phyloP scores from a whole-genome alignment of 2,113 vertebrate genomes.

The Phycodurus eques region DNA sequence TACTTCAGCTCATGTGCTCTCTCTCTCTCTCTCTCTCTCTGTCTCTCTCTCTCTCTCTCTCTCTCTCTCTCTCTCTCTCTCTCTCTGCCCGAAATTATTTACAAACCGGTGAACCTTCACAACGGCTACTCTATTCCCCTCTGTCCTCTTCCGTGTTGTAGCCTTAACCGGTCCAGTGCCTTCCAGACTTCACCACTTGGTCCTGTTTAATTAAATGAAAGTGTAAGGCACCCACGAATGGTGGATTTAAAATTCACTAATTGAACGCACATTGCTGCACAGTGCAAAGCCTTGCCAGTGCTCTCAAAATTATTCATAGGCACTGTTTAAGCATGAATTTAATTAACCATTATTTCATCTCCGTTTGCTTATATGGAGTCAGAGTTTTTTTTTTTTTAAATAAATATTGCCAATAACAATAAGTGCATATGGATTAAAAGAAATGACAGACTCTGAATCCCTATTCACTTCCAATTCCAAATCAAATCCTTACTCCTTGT shows the following conservation, averaged over 20 bases:
- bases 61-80: slow-evolving; percentile 39
- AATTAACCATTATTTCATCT: neutral
- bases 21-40: slow-evolving; percentile 35
- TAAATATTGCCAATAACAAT: too few relatives aligned
- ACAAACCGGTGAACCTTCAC: slow-evolving; percentile 30
- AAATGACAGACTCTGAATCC: too few relatives aligned
- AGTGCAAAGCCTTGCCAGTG: neutral
- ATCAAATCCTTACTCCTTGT: too few relatives aligned
- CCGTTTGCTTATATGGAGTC: too few relatives aligned
- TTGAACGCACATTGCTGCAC: neutral
- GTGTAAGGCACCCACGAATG: too few relatives aligned
- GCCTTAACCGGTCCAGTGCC: neutral
- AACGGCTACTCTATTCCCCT: slow-evolving; percentile 27
- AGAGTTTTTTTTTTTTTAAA: too few relatives aligned
- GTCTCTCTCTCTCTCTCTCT: slow-evolving; percentile 13
- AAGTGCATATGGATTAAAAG: too few relatives aligned
- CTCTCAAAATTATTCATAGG: neutral
- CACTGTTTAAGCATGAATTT: neutral
- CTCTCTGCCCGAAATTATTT: slow-evolving; percentile 46
- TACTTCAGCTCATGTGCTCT: slow-evolving; percentile 61
- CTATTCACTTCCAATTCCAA: too few relatives aligned
- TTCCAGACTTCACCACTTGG: neutral
- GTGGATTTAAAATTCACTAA: neutral
- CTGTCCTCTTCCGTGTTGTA: slow-evolving; percentile 4
- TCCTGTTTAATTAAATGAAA: neutral